phyloP scores from a whole-genome alignment of 2,888 invertebrate species.

The Oxystoma pomonae region DNA sequence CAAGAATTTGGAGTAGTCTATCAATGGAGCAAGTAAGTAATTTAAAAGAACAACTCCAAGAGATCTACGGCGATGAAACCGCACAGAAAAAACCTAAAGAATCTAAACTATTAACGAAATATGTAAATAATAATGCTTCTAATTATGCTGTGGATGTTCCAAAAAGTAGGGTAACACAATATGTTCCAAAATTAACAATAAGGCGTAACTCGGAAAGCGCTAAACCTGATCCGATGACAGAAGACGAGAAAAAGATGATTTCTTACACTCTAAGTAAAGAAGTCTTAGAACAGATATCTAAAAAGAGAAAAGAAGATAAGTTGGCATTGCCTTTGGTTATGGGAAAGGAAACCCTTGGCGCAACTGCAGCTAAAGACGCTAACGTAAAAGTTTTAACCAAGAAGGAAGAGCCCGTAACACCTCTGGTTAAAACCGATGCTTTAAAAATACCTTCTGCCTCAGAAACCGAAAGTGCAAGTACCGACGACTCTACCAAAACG shows the following conservation, averaged over 20 bases:
- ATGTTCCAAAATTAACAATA: constrained; percentile 41
- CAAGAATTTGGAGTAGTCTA: constrained; percentile 76
- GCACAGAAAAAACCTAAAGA: constrained; percentile 15
- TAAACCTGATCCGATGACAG: constrained; percentile 48
- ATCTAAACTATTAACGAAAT: neutral
- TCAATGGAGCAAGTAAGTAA: constrained; percentile 80
- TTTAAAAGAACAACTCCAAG: constrained; percentile 73
- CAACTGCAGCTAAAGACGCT: constrained; percentile 55
- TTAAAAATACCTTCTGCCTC: constrained; percentile 53
- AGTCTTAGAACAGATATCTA: constrained; percentile 60
- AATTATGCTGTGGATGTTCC: constrained; percentile 63
- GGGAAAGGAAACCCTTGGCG: constrained; percentile 60
- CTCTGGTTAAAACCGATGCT: constrained; percentile 41
- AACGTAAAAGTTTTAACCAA: constrained; percentile 29
- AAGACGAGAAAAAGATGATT: constrained; percentile 68
- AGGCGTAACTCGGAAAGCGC: constrained; percentile 49
- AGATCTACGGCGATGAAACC: constrained; percentile 65
- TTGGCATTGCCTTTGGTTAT: constrained; percentile 42
- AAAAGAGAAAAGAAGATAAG: constrained; percentile 37
- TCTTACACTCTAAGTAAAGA: constrained; percentile 72
- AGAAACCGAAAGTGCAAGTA: constrained; percentile 69
- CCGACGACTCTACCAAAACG: constrained; percentile 67
- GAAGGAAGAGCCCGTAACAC: constrained; percentile 37
- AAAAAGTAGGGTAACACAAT: constrained; percentile 18
- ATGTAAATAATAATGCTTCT: constrained; percentile 35